Evolutionary conservation across 2,113 vertebrate species (phyloP).

Genomic region (Cyprinodon variegatus): DNA sequence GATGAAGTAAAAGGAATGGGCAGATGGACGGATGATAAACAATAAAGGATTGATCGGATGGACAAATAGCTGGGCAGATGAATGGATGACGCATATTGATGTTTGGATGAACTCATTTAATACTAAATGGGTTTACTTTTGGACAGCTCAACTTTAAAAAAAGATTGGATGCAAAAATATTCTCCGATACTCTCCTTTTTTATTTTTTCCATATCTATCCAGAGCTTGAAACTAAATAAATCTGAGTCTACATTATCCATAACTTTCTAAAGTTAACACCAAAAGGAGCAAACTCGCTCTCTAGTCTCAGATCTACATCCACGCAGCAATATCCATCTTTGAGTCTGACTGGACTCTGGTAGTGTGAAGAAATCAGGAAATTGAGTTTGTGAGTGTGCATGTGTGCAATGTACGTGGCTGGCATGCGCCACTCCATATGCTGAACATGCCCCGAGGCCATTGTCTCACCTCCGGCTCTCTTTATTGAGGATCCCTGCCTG

Average conservation of each 20-base stretch:
- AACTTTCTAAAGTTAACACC: constrained; percentile 1
- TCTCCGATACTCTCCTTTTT: no score
- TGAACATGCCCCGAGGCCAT: constrained; percentile 64
- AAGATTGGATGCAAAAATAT: no score
- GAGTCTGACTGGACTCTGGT: constrained; percentile 1
- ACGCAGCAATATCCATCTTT: constrained; percentile 3
- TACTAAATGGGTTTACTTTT: no score
- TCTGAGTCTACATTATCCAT: background rate
- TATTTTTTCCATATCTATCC: no score
- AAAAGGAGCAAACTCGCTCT: constrained; percentile 26
- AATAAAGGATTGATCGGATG: no score
- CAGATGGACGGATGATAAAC: no score
- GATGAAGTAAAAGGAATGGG: no score
- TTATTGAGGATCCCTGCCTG: constrained; percentile 21
- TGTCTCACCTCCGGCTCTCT: constrained; percentile 52
- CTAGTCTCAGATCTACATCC: constrained; percentile 24
- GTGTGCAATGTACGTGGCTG: constrained; percentile 14
- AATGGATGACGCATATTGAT: no score
- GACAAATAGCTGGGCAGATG: no score
- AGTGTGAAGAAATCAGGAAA: background rate
- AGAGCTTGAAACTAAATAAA: no score
- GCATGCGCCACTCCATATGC: constrained; percentile 42
- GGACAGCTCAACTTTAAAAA: no score
- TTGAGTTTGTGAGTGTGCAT: constrained; percentile 12
- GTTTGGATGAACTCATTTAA: no score